Percentiles rank a stretch among this genome's conserved stretches.
phyloP scores from a whole-genome alignment of 1,140 invertebrate species.

The Leptinotarsa texana region DNA sequence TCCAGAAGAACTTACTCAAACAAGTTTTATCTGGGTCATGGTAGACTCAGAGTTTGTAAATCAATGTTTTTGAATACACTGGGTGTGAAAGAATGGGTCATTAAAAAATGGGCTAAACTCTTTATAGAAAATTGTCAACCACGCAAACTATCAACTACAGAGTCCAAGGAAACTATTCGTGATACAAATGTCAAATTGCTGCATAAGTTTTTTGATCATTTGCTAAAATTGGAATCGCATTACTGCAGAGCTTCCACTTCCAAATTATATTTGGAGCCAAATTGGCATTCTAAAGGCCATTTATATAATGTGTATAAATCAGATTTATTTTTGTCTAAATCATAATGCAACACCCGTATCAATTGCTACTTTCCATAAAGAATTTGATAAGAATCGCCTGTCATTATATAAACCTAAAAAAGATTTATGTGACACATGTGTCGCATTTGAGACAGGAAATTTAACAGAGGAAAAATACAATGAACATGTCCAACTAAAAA shows the following conservation, averaged over 20 bases:
- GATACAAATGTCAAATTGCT: not conserved
- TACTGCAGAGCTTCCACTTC: constrained; percentile 43
- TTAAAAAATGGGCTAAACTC: too few species aligned
- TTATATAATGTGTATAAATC: constrained; percentile 42
- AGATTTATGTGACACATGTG: constrained; percentile 33
- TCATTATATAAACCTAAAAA: constrained; percentile 33
- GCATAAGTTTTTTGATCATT: constrained; percentile 30
- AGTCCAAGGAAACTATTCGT: too few species aligned
- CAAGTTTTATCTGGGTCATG: not conserved
- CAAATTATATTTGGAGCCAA: constrained; percentile 46
- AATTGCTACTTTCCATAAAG: constrained; percentile 11
- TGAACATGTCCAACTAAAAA: constrained; percentile 29
- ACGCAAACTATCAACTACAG: not conserved
- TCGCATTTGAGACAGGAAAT: constrained; percentile 36
- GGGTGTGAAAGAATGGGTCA: constrained; percentile 12
- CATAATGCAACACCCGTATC: constrained; percentile 25
- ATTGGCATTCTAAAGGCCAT: constrained; percentile 42
- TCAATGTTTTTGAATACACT: constrained; percentile 31
- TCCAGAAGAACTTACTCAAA: constrained; percentile 5
- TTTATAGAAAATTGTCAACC: not conserved
- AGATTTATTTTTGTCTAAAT: constrained; percentile 27
- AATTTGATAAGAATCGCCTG: constrained; percentile 34
- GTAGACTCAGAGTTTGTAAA: constrained; percentile 34
- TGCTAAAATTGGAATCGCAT: constrained; percentile 48
- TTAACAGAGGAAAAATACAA: constrained; percentile 26